Conservation (phyloP, 2,888 invertebrate species). For the Drosophila anceps region DNA sequence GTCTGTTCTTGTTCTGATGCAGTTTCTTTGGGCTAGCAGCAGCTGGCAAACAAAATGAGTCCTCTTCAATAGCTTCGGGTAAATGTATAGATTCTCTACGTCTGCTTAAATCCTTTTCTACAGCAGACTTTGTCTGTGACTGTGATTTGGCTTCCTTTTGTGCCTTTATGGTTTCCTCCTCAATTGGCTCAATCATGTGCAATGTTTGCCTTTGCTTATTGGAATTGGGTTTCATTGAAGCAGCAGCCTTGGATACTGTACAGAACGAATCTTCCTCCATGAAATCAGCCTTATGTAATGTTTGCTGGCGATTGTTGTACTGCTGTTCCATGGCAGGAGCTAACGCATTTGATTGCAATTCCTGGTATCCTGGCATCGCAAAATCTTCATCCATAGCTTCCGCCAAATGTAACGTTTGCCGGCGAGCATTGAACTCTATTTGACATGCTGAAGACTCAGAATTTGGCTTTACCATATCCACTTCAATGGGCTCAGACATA, state of each 20-base stretch:
- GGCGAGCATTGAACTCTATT: not conserved
- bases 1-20: conserved; percentile 5
- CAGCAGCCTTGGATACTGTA: not conserved
- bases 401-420: not conserved
- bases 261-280: conserved; percentile 11
- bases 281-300: conserved; percentile 3
- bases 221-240: not conserved
- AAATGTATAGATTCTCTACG: conserved; percentile 11
- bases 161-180: not conserved
- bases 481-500: conserved; percentile 12
- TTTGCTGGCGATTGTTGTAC: not conserved
- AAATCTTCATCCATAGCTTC: conserved; percentile 14
- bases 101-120: not conserved
- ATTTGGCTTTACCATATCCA: not conserved
- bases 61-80: conserved; percentile 12
- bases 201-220: conserved; percentile 11
- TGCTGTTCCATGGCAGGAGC: not conserved
- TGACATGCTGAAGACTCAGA: too few species aligned
- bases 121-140: not conserved
- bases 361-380: not conserved
- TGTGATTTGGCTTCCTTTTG: not conserved
- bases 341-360: not conserved
- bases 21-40: not conserved
- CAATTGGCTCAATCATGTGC: conserved; percentile 16
- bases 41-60: not conserved